Percentiles rank a stretch among this genome's conserved stretches.
phyloP scores from a whole-genome alignment of 1,140 invertebrate genomes.

The Caenorhabditis inopinata region DNA sequence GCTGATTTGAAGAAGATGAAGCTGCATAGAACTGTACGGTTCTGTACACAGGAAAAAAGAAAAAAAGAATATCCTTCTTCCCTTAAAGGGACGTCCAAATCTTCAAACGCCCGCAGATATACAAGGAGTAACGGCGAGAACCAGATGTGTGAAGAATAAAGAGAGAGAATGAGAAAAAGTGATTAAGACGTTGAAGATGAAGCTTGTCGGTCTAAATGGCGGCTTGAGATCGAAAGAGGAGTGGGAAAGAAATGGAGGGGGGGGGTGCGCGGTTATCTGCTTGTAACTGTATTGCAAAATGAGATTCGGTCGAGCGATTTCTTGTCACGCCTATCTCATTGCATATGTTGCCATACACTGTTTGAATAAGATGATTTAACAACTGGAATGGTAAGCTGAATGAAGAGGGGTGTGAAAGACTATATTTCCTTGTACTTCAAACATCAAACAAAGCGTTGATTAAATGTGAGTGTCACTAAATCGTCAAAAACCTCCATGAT shows the following conservation, averaged over 20 bases:
- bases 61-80: constrained; percentile 3
- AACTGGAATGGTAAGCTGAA: too few species aligned
- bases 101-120: background rate
- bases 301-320: background rate
- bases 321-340: background rate
- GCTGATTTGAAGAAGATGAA: constrained; percentile 27
- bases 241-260: background rate
- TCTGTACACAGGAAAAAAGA: constrained; percentile 14
- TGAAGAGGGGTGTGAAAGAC: too few species aligned
- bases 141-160: constrained; percentile 14
- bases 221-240: constrained; percentile 15
- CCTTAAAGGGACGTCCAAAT: background rate
- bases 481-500: too few species aligned
- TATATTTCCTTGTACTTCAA: too few species aligned
- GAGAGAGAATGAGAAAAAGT: background rate
- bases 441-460: too few species aligned
- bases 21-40: constrained; percentile 24
- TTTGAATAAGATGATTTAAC: background rate
- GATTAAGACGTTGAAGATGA: background rate
- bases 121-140: constrained; percentile 21
- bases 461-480: too few species aligned
- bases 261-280: background rate
- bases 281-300: constrained; percentile 29
- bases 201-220: constrained; percentile 23
- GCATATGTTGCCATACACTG: background rate